phyloP scores from a whole-genome alignment of 2,113 vertebrate species.

The Vicugna pacos region DNA sequence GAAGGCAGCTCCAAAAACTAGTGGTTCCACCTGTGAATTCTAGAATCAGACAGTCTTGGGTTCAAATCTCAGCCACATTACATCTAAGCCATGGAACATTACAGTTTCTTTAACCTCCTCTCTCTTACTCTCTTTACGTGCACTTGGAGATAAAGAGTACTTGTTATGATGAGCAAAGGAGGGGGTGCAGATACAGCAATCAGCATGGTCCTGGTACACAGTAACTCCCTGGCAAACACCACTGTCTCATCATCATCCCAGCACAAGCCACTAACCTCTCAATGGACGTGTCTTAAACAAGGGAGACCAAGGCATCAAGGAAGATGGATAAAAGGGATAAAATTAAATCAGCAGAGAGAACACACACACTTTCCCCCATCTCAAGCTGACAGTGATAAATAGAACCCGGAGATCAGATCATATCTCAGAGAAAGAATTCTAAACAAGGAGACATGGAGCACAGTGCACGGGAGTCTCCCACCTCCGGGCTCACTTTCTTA shows the following conservation, averaged over 20 bases:
- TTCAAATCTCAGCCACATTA: background rate
- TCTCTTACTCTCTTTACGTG: background rate
- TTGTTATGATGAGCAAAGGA: background rate
- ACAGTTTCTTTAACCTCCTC: background rate
- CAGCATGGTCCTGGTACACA: background rate
- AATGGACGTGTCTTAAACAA: background rate
- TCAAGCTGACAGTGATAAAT: background rate
- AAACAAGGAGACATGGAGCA: background rate
- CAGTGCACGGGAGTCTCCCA: background rate
- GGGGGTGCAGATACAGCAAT: background rate
- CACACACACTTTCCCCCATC: background rate
- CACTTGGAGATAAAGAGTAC: background rate
- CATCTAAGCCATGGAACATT: background rate
- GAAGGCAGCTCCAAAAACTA: background rate
- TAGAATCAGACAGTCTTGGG: background rate
- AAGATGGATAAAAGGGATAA: background rate
- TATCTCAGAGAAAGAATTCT: conserved; percentile 61
- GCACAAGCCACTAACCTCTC: background rate
- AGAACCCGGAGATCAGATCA: background rate
- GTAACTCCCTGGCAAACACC: background rate
- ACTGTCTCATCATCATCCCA: background rate
- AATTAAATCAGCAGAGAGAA: background rate
- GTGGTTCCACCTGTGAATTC: background rate
- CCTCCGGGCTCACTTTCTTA: background rate
- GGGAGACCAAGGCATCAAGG: too few species aligned